phyloP scores from a whole-genome alignment of 1,140 invertebrate genomes.

The Drepana arcuata region DNA sequence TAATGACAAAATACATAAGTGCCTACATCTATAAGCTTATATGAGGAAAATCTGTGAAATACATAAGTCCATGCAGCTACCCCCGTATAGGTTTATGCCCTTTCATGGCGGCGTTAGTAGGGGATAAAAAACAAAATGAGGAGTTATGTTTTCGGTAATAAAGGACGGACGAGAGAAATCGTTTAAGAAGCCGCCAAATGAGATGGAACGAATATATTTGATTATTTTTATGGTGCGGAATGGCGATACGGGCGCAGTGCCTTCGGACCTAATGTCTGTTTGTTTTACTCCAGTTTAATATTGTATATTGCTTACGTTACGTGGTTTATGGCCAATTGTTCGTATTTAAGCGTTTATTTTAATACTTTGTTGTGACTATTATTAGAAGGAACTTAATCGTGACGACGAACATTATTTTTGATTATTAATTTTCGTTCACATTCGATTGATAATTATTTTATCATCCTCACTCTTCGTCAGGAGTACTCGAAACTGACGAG shows the following conservation, averaged over 20 bases:
- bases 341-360: too few relatives aligned
- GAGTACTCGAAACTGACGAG: too few relatives aligned
- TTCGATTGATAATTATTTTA: too few relatives aligned
- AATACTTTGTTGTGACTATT: too few relatives aligned
- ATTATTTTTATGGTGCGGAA: slow-evolving; percentile 68
- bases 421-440: too few relatives aligned
- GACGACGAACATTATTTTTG: too few relatives aligned
- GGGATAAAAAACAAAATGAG: slow-evolving; percentile 71
- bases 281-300: slow-evolving; percentile 63
- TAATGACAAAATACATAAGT: too few relatives aligned
- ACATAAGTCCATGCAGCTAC: slow-evolving; percentile 59
- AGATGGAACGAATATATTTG: slow-evolving; percentile 71
- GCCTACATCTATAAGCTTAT: too few relatives aligned
- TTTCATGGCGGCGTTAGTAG: slow-evolving; percentile 42
- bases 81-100: slow-evolving; percentile 43
- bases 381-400: too few relatives aligned
- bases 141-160: slow-evolving; percentile 71
- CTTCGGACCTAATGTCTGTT: slow-evolving; percentile 54
- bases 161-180: slow-evolving; percentile 70
- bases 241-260: slow-evolving; percentile 44
- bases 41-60: slow-evolving; percentile 36
- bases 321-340: slow-evolving; percentile 26
- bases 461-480: too few relatives aligned
- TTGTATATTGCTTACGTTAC: slow-evolving; percentile 39
- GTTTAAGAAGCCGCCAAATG: slow-evolving; percentile 70